These are phyloP conservation scores for Temnothorax rugatulus DNA, from an alignment of 2,888 invertebrate species.

Conservation along the genomic window DNA sequence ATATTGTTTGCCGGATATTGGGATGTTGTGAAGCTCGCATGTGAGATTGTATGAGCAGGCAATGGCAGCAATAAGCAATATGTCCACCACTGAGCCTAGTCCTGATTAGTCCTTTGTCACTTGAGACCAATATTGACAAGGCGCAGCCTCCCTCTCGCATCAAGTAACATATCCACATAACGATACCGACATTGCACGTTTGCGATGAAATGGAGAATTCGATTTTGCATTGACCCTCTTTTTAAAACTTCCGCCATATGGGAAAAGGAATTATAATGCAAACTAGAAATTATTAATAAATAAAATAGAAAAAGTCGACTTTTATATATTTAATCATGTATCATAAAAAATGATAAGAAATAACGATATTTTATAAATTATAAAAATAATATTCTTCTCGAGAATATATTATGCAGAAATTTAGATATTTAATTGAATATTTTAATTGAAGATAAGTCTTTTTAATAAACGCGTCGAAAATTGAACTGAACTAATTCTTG, in stretches of 20 bases:
- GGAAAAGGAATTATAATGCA: neutral
- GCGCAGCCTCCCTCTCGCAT: constrained; percentile 52
- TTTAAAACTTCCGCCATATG: neutral
- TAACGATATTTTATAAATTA: neutral
- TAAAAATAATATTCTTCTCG: neutral
- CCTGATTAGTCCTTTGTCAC: constrained; percentile 75
- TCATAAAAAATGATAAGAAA: neutral
- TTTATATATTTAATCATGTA: neutral
- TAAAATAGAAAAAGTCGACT: neutral
- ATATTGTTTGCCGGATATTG: constrained; percentile 26
- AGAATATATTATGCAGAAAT: neutral
- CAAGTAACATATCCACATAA: constrained; percentile 57
- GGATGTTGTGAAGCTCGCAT: constrained; percentile 16
- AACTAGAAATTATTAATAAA: neutral
- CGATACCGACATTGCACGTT: constrained; percentile 45
- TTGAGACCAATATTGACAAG: constrained; percentile 63
- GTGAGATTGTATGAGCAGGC: constrained; percentile 39
- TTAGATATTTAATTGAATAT: neutral
- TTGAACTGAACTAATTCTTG: neutral
- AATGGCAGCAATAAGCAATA: constrained; percentile 64
- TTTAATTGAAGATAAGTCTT: neutral
- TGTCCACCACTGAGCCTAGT: constrained; percentile 52
- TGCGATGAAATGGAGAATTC: constrained; percentile 34
- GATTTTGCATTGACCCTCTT: too few relatives aligned
- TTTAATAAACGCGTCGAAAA: neutral